A percentile compares a stretch with the other conserved stretches of the same genome.
These are phyloP conservation scores for Pterostichus niger DNA, from an alignment of 2,888 invertebrate species.

Conservation along the genomic window DNA sequence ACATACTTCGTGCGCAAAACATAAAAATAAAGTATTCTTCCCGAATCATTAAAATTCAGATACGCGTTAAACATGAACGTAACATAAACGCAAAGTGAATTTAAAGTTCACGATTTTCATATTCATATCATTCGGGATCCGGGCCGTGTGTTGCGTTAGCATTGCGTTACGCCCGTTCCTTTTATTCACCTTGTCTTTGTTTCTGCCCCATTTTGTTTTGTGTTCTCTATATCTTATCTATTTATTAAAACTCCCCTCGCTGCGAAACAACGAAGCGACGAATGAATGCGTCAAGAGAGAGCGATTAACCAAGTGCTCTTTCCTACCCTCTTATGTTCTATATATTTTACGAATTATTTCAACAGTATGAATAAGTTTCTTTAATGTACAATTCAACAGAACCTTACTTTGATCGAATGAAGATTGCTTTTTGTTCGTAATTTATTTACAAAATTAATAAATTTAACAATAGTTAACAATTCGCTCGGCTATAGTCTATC, in stretches of 20 bases:
- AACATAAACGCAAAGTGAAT: slow-evolving; percentile 57
- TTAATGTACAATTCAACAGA: no score
- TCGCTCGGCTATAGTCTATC: no score
- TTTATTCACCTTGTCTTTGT: slow-evolving; percentile 56
- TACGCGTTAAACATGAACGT: slow-evolving; percentile 53
- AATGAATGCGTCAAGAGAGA: background rate
- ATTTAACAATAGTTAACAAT: no score
- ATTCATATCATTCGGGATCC: slow-evolving; percentile 44
- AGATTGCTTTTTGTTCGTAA: no score
- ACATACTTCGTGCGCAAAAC: slow-evolving; percentile 9
- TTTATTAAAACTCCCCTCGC: slow-evolving; percentile 56
- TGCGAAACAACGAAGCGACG: background rate
- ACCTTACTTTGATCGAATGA: no score
- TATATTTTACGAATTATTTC: no score
- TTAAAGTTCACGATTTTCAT: slow-evolving; percentile 54
- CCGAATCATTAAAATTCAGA: slow-evolving; percentile 57
- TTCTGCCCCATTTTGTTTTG: slow-evolving; percentile 62
- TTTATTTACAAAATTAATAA: no score
- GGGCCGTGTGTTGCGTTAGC: background rate
- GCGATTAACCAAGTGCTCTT: background rate
- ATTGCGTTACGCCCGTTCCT: background rate
- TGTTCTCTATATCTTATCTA: slow-evolving; percentile 62
- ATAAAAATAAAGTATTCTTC: slow-evolving; percentile 59
- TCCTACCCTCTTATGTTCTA: background rate
- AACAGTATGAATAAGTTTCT: no score